Base-by-base conservation (phyloP, 2,797 vertebrate species). In the Alca torda region DNA sequence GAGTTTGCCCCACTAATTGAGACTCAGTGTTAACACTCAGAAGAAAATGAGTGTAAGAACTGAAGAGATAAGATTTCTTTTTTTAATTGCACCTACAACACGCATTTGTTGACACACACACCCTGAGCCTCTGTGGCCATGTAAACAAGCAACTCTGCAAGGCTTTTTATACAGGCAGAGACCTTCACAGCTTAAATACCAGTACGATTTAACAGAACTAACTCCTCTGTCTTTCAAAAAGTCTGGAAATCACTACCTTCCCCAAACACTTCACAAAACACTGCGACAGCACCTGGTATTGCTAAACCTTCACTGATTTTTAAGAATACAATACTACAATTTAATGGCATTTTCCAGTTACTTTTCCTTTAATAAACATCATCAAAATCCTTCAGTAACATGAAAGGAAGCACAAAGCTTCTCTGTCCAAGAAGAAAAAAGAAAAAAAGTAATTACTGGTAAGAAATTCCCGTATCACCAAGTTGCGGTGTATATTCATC, bases 401-500 rank as follows among this genome's bases (percentile, higher is more conserved):
- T 4, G 16, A 67, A 72, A 70, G 0, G 7, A 43, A 67, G 13
- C 57, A 28, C 46, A 59, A 50, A 43, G 53, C 31, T 35, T 30
- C 39, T 63, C 53, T 33, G 16, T 2, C 25, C 16, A 75, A 23
- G 6, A 60, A 51, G 6, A 35, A 43, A 15, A 19, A 54, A 70
- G 61, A 64, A 54, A 60, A 20, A 4, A 35, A 73, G 16, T 19
- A 64, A 64, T 23, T 84, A 21, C 51, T 10, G 43, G 11, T 8
- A 56, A 92, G 46, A 81, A 92, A 79, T 13, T 33, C 1, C 54
- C 23, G 1, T 9, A 5, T 50, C 57, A 12, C 26, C 25, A 21
- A 11, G 18, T 2, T 2, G 23, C 26, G 12, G 31, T 1, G 25
- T 3, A 19, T 4, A 26, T 8, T 11, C 51, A 54, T n/a, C 1